A percentile compares a stretch with the other conserved stretches of the same genome.
Conservation (phyloP, 2,888 invertebrate genomes). For the Bugula neritina region DNA sequence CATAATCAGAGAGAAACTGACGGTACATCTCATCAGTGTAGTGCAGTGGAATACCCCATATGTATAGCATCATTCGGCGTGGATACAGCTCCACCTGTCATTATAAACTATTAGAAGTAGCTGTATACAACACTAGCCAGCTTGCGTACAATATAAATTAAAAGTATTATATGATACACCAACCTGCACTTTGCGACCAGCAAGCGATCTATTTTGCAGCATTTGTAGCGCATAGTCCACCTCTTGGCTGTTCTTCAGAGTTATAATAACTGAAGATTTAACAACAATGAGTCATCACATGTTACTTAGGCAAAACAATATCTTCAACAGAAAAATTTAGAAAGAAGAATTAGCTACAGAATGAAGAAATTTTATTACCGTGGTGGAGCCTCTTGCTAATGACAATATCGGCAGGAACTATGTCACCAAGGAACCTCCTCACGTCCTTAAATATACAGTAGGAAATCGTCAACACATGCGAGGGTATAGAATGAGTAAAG, state of each 20-base stretch:
- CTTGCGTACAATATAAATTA: too few relatives aligned
- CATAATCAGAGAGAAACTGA: neutral
- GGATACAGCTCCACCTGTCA: constrained; percentile 23
- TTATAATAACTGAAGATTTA: constrained; percentile 18
- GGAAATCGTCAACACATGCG: neutral
- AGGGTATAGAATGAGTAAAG: too few relatives aligned
- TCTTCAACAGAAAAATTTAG: too few relatives aligned
- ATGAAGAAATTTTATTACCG: too few relatives aligned
- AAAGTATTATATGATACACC: too few relatives aligned
- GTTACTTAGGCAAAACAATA: too few relatives aligned
- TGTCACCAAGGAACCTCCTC: neutral
- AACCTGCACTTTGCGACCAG: constrained; percentile 3
- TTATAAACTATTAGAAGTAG: neutral
- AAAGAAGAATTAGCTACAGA: too few relatives aligned
- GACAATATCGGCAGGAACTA: constrained; percentile 15
- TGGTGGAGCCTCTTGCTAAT: constrained; percentile 24
- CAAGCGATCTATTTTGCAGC: neutral
- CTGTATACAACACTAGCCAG: too few relatives aligned
- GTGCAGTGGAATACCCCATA: constrained; percentile 26
- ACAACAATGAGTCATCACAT: too few relatives aligned
- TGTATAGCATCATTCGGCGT: constrained; percentile 26
- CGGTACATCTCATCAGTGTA: constrained; percentile 4
- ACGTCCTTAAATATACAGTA: constrained; percentile 3
- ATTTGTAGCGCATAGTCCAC: neutral
- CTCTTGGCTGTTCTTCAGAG: neutral